Percentiles rank a stretch among this genome's conserved stretches.
Conservation (phyloP, 2,113 vertebrate species). For the Centropristis striata region DNA sequence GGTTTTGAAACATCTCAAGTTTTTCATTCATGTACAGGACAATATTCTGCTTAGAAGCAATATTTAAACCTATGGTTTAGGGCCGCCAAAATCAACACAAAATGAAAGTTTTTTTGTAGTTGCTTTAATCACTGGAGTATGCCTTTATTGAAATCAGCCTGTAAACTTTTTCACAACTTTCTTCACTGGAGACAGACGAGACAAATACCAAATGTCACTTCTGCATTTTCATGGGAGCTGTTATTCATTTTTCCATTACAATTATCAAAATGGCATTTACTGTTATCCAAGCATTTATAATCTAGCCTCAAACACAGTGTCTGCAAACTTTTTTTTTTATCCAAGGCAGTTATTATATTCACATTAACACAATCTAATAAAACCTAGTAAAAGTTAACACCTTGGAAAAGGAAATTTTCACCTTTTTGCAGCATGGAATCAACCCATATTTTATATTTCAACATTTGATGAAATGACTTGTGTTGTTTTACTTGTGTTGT, state of each 20-base stretch:
- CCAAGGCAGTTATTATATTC: background rate
- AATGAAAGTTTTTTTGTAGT: background rate
- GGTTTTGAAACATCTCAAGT: too few species aligned
- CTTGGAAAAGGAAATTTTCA: background rate
- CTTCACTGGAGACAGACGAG: slow-evolving; percentile 7
- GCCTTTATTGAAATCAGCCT: slow-evolving; percentile 6
- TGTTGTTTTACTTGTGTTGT: background rate
- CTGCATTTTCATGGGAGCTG: slow-evolving; percentile 3
- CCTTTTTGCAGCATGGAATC: background rate
- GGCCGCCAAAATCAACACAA: background rate
- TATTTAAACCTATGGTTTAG: too few species aligned
- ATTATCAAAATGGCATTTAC: slow-evolving; percentile 32
- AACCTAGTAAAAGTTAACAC: background rate
- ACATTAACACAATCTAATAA: background rate
- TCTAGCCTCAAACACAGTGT: background rate
- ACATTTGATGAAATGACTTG: background rate
- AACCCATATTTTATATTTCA: background rate
- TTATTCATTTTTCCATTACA: slow-evolving; percentile 30
- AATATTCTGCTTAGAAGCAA: too few species aligned
- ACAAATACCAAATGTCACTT: slow-evolving; percentile 31
- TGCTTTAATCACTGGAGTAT: slow-evolving; percentile 9
- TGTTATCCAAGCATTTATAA: background rate
- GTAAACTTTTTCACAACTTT: slow-evolving; percentile 11
- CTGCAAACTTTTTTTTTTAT: background rate
- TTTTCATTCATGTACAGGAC: too few species aligned